A percentile compares a stretch with the other conserved stretches of the same genome.
Evolutionary conservation across 2,797 vertebrate species (phyloP).

Genomic region (Gambusia yucatana): DNA sequence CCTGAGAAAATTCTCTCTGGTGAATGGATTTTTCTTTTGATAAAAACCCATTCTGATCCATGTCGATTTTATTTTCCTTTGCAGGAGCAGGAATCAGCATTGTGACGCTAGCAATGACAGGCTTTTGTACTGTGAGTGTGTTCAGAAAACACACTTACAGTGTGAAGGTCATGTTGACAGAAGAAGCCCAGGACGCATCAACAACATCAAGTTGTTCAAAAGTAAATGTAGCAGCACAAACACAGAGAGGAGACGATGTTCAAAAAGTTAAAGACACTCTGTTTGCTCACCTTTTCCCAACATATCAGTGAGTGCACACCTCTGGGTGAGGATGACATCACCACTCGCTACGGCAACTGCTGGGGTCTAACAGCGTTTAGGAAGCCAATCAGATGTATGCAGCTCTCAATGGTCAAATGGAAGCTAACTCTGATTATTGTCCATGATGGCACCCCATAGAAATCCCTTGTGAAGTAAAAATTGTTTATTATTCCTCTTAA

Average conservation of each 20-base stretch:
- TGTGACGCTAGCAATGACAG: accelerated
- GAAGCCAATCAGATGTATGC: slow-evolving; percentile 2
- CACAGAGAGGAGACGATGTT: neutral
- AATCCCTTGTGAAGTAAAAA: too few species aligned
- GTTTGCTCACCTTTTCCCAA: neutral
- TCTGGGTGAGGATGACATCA: slow-evolving; percentile 1
- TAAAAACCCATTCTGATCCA: too few species aligned
- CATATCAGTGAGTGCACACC: neutral
- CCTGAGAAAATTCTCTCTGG: neutral
- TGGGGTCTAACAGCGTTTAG: neutral
- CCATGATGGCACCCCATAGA: too few species aligned
- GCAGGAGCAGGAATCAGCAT: too few species aligned
- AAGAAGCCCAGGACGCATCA: neutral
- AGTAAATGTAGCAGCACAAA: neutral
- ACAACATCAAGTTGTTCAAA: slow-evolving; percentile 19
- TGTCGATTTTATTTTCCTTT: too few species aligned
- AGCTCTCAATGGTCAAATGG: slow-evolving; percentile 5
- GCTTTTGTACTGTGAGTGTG: slow-evolving; percentile 6
- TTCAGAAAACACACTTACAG: neutral
- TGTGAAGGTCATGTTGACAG: slow-evolving; percentile 29
- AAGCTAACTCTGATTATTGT: too few species aligned
- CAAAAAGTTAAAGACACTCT: neutral
- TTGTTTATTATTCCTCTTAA: too few species aligned
- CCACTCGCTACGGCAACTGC: neutral
- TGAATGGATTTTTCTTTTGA: slow-evolving; percentile 18